Conservation (phyloP, 2,888 invertebrate genomes). For the Allygus modestus region DNA sequence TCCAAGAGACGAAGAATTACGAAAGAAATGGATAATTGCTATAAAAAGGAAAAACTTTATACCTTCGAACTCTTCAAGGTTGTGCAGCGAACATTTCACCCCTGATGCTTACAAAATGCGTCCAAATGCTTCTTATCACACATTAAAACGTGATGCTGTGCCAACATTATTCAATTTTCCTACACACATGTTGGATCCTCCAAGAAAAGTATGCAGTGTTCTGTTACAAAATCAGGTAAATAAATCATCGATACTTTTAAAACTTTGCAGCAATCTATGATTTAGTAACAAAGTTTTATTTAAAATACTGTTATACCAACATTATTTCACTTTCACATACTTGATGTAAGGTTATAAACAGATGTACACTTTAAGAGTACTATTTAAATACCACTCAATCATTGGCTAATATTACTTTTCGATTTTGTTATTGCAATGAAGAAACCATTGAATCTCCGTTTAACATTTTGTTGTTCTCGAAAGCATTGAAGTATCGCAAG, state of each 20-base stretch:
- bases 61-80: background rate
- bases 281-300: background rate
- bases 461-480: too few relatives aligned
- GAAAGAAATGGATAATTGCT: background rate
- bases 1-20: background rate
- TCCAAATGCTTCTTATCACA: background rate
- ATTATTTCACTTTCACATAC: background rate
- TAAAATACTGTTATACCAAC: too few relatives aligned
- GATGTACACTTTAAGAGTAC: background rate
- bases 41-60: constrained; percentile 16
- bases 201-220: background rate
- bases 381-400: background rate
- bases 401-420: background rate
- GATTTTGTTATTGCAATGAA: too few relatives aligned
- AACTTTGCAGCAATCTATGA: background rate
- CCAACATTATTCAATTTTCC: constrained; percentile 13
- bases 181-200: background rate
- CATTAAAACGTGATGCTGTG: background rate
- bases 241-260: background rate
- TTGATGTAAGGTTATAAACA: background rate
- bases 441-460: too few relatives aligned
- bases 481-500: too few relatives aligned
- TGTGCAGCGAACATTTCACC: constrained; percentile 15
- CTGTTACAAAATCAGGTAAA: background rate
- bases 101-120: background rate